These are phyloP conservation scores for Poecilia gillii DNA, from an alignment of 2,797 vertebrate species.

Conservation along the genomic window DNA sequence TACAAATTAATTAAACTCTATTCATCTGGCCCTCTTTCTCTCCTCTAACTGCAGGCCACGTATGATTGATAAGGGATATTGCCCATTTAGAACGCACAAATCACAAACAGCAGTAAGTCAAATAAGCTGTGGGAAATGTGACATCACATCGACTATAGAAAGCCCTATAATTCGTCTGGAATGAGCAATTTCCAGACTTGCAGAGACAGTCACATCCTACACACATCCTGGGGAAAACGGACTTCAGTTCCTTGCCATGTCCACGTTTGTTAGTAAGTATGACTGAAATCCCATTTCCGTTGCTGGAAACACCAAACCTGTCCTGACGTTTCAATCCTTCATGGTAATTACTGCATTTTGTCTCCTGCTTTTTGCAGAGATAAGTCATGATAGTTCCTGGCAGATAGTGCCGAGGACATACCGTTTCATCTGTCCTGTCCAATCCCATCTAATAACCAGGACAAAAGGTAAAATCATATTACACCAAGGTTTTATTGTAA, in stretches of 20 bases:
- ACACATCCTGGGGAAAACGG: slow-evolving; percentile 26
- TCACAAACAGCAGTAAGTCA: slow-evolving; percentile 6
- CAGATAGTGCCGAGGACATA: slow-evolving; percentile 56
- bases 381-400: slow-evolving; percentile 52
- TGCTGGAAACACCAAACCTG: slow-evolving; percentile 58
- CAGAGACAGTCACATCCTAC: background rate
- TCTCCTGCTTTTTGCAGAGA: slow-evolving; percentile 54
- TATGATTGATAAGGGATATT: slow-evolving; percentile 50
- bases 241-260: slow-evolving; percentile 34
- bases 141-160: background rate
- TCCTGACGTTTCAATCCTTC: slow-evolving; percentile 74
- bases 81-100: slow-evolving; percentile 21
- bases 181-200: slow-evolving; percentile 12
- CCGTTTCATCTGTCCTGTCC: slow-evolving; percentile 59
- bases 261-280: slow-evolving; percentile 39
- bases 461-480: slow-evolving; percentile 46
- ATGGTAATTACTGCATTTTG: slow-evolving; percentile 66
- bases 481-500: slow-evolving; percentile 30
- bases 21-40: slow-evolving; percentile 36
- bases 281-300: slow-evolving; percentile 61
- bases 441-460: slow-evolving; percentile 22
- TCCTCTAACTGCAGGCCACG: slow-evolving; percentile 32
- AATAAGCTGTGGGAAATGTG: slow-evolving; percentile 6
- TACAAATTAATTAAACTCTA: slow-evolving; percentile 64
- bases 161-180: slow-evolving; percentile 3